phyloP scores from a whole-genome alignment of 1,140 invertebrate genomes.

The Drosophila lacteicornis region DNA sequence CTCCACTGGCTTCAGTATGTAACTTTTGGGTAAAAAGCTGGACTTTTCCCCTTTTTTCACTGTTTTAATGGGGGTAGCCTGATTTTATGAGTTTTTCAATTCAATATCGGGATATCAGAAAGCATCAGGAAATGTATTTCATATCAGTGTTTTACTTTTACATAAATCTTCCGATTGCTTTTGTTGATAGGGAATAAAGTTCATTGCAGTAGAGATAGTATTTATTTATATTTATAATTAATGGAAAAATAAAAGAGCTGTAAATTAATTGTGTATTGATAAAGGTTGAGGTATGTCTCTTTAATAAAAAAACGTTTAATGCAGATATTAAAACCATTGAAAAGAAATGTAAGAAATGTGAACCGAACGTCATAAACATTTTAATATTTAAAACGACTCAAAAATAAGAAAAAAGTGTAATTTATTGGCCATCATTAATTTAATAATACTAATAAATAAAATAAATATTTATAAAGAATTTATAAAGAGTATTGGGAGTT shows the following conservation, averaged over 20 bases:
- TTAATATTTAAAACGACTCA: no score
- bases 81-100: neutral
- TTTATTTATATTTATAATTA: neutral
- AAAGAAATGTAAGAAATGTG: neutral
- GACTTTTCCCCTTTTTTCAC: slow-evolving; percentile 5
- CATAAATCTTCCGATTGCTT: neutral
- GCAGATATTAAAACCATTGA: neutral
- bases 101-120: neutral
- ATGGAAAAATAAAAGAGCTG: slow-evolving; percentile 1
- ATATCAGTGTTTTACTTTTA: neutral
- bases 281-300: neutral
- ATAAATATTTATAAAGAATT: neutral
- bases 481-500: neutral
- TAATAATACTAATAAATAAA: neutral
- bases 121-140: neutral
- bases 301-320: neutral
- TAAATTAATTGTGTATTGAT: neutral
- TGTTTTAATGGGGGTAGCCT: neutral
- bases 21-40: slow-evolving; percentile 25
- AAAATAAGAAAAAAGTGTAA: neutral
- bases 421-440: neutral
- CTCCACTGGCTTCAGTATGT: slow-evolving; percentile 35
- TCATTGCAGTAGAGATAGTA: neutral
- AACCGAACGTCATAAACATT: no score
- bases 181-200: neutral